Evolutionary conservation across 2,113 vertebrate species (phyloP), one percentile per base, ranked within the genome.

Genomic region (Peromyscus leucopus): DNA sequence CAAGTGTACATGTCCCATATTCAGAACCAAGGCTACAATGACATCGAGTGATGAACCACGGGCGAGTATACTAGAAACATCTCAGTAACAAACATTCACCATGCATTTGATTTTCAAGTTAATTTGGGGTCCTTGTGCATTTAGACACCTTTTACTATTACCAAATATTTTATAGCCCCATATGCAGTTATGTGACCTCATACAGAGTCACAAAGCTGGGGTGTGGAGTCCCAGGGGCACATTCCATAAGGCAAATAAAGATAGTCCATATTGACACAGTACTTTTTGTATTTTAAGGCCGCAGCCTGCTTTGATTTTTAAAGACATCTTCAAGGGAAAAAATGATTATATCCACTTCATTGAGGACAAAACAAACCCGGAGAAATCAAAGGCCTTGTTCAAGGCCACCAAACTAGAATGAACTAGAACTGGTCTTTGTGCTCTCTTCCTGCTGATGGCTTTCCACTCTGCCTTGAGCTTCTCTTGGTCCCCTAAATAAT

Each of bases 241-340:
- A 0, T 4, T 46, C 65, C 26, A 7, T 6, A 51, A 12, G 1
- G 7, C 33, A 79, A 7, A 51, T 15, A 74, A 16, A 36, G 55
- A 26, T 39, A 65, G 5, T 16, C 22, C 5, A 55, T 42, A 19
- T 7, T 15, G 61, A 15, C 7, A 1, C 2, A 36, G 2, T 24
- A 5, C 67, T 79, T 69, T 15, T 16, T 24, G 63, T 7, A 51
- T 61, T 67, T 85, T 46, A 55, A 86, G 2, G 26, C n/a, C 17
- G 1, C 83, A 48, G 72, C 17, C 63, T 86, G 69, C 76, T 92
- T 90, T 92, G 36, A n/a, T 61, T 82, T 59, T 96, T 69, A 85
- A 85, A 95, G 69, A 82, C 9, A 24, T 39, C 33, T 91, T 69
- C 75, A 55, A 83, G 28, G 12, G 72, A 90, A 87, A 26, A 15